phyloP scores from a whole-genome alignment of 2,113 vertebrate species.

The Cyanocitta stelleri region DNA sequence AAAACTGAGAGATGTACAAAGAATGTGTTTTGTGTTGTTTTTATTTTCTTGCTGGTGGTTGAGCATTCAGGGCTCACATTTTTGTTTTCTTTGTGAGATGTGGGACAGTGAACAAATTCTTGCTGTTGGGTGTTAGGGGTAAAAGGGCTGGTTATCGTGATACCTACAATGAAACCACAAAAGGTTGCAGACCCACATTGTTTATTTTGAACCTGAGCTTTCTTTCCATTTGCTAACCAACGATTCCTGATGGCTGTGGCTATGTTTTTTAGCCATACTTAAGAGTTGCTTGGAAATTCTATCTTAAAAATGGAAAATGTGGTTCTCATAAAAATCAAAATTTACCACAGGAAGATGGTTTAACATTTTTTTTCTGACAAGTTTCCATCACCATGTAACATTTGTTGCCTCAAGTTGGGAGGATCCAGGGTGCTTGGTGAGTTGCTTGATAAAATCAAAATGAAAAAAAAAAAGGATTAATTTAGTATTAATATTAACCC shows the following conservation, averaged over 20 bases:
- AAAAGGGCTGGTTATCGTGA: background rate
- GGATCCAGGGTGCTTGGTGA: background rate
- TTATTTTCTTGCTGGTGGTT: slow-evolving; percentile 19
- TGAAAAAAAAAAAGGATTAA: background rate
- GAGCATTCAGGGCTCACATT: background rate
- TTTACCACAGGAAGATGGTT: slow-evolving; percentile 37
- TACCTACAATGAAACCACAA: background rate
- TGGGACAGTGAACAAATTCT: background rate
- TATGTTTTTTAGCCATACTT: slow-evolving; percentile 7
- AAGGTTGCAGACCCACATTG: slow-evolving; percentile 26
- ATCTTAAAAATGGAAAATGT: slow-evolving; percentile 51
- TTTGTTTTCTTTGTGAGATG: background rate
- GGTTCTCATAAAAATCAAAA: slow-evolving; percentile 36
- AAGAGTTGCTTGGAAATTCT: slow-evolving; percentile 48
- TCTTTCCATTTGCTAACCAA: slow-evolving; percentile 29
- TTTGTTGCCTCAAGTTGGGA: background rate
- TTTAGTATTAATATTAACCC: background rate
- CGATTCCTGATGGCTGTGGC: background rate
- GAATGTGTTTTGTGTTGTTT: background rate
- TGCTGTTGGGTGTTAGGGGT: background rate
- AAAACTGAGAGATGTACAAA: background rate
- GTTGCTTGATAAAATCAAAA: background rate
- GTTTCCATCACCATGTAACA: background rate
- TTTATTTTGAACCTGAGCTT: slow-evolving; percentile 47
- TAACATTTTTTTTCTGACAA: background rate